Evolutionary conservation across 2,113 vertebrate species (phyloP), one percentile per base, ranked within the genome.

Genomic region (Columba janthina): DNA sequence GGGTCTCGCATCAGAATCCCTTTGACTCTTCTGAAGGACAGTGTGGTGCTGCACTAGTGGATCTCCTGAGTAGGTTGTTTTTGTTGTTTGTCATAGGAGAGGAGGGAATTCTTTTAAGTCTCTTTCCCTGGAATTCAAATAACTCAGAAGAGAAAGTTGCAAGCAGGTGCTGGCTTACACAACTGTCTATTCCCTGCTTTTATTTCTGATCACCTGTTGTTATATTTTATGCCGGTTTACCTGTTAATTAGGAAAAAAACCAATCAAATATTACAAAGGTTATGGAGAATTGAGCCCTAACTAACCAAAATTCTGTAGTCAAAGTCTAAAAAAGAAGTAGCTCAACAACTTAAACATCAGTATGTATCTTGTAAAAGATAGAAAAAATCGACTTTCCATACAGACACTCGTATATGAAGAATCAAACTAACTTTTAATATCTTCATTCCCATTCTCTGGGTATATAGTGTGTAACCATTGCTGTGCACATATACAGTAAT

Each of bases 401-500:
- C 22, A 92, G 56, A 91, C 62, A 96, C 61, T 91, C 89, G 80
- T 92, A 64, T 15, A 80, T 44, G 38, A 93, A 88, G 78, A 85
- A 94, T 61, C 70, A 96, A 91, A 25, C 65, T 38, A 96, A 96
- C 87, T 96, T 96, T 95, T 98, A 94, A 50, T 72, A 95, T 34
- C 44, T 95, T 90, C 71, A 84, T 97, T 81, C 73, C 54, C 56
- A 25, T 83, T 96, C 32, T 48, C 83, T 76, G 56, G 54, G 24
- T 96, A 26, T 77, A 90, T 65, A 84, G 87, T 96, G 44, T 90
- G 56, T 95, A 95, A 91, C 90, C 69, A 48, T 71, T n/a, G 6
- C 18, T 62, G 32, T 40, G 65, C 34, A 79, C n/a, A 71, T 85
- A 81, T 29, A 51, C n/a, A 84, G 54, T 80, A 94, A 96, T 87